Evolutionary conservation across 2,113 vertebrate species (phyloP).

Genomic region (Odontophorus gujanensis): DNA sequence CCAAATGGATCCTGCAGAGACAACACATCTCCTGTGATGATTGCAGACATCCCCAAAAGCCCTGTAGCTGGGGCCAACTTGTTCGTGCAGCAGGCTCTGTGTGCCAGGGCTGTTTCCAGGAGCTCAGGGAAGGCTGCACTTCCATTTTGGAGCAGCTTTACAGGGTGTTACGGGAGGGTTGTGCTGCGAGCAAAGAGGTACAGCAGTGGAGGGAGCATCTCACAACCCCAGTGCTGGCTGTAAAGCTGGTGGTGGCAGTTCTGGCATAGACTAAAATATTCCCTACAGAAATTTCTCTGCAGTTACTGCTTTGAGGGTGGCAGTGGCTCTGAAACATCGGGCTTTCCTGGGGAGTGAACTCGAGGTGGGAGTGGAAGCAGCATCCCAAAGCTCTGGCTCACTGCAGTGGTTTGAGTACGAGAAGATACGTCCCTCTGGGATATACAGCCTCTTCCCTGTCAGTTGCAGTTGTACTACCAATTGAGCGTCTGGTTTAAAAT

Average conservation of each 20-base stretch:
- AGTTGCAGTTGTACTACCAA: background rate
- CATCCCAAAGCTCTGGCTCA: background rate
- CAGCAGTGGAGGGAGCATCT: background rate
- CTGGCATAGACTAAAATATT: background rate
- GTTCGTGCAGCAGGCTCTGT: rapidly evolving
- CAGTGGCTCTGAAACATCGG: background rate
- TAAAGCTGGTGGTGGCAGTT: background rate
- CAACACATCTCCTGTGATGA: background rate
- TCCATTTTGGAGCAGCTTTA: background rate
- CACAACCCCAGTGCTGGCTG: background rate
- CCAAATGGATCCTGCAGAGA: background rate
- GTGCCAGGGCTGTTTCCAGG: background rate
- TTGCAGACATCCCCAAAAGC: background rate
- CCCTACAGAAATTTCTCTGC: background rate
- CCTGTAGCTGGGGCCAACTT: background rate
- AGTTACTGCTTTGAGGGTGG: background rate
- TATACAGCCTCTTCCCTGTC: background rate
- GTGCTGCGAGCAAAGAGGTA: background rate
- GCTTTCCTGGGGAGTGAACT: background rate
- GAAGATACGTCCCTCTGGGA: background rate
- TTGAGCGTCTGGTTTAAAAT: background rate
- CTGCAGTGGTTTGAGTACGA: background rate
- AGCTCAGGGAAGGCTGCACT: background rate
- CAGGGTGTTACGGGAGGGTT: background rate
- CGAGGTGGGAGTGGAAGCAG: background rate